Base-by-base conservation (phyloP, 2,888 invertebrate species). In the Eristalinus sepulchralis region DNA sequence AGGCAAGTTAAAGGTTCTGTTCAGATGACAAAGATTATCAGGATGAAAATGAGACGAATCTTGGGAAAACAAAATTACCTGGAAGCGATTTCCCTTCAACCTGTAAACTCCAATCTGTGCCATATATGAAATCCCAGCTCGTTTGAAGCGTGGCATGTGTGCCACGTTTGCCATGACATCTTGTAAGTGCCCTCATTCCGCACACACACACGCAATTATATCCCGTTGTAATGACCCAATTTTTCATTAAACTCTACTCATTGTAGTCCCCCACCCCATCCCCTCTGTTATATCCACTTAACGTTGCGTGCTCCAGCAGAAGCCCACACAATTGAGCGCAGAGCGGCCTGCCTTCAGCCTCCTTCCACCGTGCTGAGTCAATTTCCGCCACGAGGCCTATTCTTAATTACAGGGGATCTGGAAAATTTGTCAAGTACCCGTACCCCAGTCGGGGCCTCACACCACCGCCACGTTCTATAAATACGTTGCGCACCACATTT, bases 391-490 rank as follows among this genome's bases (percentile, higher is more conserved):
- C 47, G 47, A 47, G 47, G 47, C 47, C 17, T 17, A 8, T 47
- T 17, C 47, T 47, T 47, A 47, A 47, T 47, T 47, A 17, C 47
- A 1, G 47, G 39, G 47, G 11, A 27, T 31, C 31, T 11, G 60
- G 22, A 60, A 68, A 68, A 24, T 68, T 68, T 68, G 67, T 68
- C 67, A 66, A 66, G 64, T 66, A 66, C 39, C 39, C 24, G 27
- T 27, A 66, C 27, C 47, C 47, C 2, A 34, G 27, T 5, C 33
- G 57, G 9, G 11, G 24, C 9, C 22, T 8, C 55, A 11, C 47
- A 20, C 27, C n/a, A 68, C 57, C 22, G 34, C n/a, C 55, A 0
- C 17, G 8, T 1, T 20, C 55, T 57, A 57, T 34, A 68, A 68
- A 68, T 68, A 24, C 11, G 57, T 9, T 55, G 13, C 34, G 20